Evolutionary conservation across 2,888 invertebrate species (phyloP).

Genomic region (Euphydryas editha): DNA sequence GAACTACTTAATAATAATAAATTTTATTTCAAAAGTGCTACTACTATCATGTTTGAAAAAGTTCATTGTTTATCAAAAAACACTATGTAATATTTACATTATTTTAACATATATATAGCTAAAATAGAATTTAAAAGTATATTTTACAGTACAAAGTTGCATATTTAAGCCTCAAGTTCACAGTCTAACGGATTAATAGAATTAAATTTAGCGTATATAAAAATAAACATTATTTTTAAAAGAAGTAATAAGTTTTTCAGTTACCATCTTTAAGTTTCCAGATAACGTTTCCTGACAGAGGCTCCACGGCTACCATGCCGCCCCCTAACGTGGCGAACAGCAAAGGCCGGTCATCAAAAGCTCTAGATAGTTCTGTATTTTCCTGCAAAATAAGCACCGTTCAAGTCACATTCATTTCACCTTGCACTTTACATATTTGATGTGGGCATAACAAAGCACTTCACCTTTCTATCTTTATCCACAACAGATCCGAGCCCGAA

Average conservation of each 20-base stretch:
- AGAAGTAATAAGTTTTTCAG: slow-evolving; percentile 6
- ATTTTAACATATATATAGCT: no score
- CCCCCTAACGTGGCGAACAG: slow-evolving; percentile 97
- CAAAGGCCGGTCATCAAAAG: slow-evolving; percentile 88
- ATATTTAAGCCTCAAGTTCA: no score
- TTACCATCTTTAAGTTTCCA: slow-evolving; percentile 97
- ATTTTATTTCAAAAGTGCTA: no score
- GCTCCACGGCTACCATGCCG: slow-evolving; percentile 94
- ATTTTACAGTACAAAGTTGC: neutral
- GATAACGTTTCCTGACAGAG: slow-evolving; percentile 91
- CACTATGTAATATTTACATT: no score
- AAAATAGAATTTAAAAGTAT: neutral
- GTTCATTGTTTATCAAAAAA: no score
- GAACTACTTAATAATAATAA: no score
- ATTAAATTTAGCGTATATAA: no score
- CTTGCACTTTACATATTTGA: slow-evolving; percentile 43
- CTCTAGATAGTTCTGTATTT: slow-evolving; percentile 86
- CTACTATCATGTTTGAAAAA: no score
- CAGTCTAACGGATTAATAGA: no score
- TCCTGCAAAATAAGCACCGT: slow-evolving; percentile 65
- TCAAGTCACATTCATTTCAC: slow-evolving; percentile 38
- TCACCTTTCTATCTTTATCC: slow-evolving; percentile 69
- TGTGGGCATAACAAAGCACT: slow-evolving; percentile 48
- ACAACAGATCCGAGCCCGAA: slow-evolving; percentile 62
- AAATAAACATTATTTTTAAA: neutral